Base-by-base conservation (phyloP, 1,140 invertebrate species). In the Potamilus streckersoni region DNA sequence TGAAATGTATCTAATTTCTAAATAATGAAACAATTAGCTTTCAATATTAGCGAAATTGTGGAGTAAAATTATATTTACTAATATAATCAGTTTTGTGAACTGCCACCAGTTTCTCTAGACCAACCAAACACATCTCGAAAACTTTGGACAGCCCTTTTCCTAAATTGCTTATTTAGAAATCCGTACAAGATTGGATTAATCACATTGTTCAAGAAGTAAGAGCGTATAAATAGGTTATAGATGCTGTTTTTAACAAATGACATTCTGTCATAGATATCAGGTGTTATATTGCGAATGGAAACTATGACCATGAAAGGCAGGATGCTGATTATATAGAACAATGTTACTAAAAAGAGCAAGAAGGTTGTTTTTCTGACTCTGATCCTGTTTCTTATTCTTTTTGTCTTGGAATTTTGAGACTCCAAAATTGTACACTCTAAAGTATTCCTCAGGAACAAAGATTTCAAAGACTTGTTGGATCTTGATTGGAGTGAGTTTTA, bases 171-270 rank as follows among this genome's bases (percentile, higher is more conserved):
- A 38, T 80, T 82, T 38, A 78, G 73, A 49, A 82, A 79, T 60
- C 76, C 71, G 67, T 82, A 82, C 17, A 82, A 69, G 15, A 82
- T 63, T 20, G 76, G 74, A 66, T 82, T 82, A 20, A 76, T 74
- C 12, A 77, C 81, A 31, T 74, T 79, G 74, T 82, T 82, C n/a
- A 82, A 49, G 14, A 80, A 78, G 58, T 79, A 79, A 8, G 81
- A 80, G 8, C 81, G 77, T 20, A 82, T 61, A 16, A 75, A 67
- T 8, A 82, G 15, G 62, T 74, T 76, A 65, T 79, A 79, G 0
- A 71, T 68, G 61, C n/a, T 80, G 56, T 23, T 20, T 70, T 68
- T 23, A 57, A 60, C 27, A 38, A 13, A 62, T 19, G 65, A 66
- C 67, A 78, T 64, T 55, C 64, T 74, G 38, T 49, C 5, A 49